Conservation (phyloP, 2,888 invertebrate species). For the Ischnura elegans region DNA sequence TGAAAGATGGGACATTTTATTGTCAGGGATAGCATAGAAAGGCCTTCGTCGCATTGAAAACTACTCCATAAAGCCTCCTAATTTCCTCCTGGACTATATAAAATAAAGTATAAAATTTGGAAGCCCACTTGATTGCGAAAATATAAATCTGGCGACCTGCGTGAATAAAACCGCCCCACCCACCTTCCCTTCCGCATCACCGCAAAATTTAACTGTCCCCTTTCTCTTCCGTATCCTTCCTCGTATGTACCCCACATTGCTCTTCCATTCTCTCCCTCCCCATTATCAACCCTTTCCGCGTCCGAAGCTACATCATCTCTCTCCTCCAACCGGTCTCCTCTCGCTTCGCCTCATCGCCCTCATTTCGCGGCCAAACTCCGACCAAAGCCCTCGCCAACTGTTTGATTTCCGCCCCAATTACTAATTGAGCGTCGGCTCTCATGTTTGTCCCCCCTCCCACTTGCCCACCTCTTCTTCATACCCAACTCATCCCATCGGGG, state of each 20-base stretch:
- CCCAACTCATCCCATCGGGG: not conserved
- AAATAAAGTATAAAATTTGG: too few species aligned
- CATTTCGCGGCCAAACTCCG: constrained; percentile 35
- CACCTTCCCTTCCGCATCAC: too few species aligned
- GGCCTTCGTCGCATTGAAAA: too few species aligned
- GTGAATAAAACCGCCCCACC: too few species aligned
- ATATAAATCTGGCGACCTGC: too few species aligned
- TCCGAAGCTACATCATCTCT: not conserved
- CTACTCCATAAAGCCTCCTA: too few species aligned
- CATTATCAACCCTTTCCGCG: not conserved
- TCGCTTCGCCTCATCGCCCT: not conserved
- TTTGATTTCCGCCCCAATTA: constrained; percentile 56
- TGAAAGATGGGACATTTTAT: too few species aligned
- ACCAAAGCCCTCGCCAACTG: constrained; percentile 37
- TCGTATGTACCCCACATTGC: not conserved
- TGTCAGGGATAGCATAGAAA: too few species aligned
- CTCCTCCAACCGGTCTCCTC: not conserved
- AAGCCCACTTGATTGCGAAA: too few species aligned
- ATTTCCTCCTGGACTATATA: too few species aligned
- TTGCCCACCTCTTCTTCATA: not conserved
- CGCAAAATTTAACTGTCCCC: not conserved
- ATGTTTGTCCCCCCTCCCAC: not conserved
- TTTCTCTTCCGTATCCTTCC: not conserved
- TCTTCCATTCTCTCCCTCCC: not conserved
- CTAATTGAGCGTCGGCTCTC: constrained; percentile 34